Percentiles rank a stretch among this genome's conserved stretches.
Evolutionary conservation across 92 coral and sea anemone genomes (phyloP).

Genomic region (Epizoanthus illoricatus): DNA sequence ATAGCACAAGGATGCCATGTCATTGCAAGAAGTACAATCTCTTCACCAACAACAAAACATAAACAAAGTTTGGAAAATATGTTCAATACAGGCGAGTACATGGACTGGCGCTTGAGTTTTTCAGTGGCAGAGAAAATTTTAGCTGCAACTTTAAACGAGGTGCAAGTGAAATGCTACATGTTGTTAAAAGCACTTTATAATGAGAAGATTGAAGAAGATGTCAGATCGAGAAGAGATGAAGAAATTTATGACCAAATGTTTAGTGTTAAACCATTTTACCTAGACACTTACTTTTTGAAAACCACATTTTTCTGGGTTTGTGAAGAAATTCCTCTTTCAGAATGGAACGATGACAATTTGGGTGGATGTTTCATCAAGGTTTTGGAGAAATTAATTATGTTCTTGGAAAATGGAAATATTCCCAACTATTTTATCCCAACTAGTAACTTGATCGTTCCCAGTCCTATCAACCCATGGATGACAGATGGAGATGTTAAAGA

Average conservation of each 20-base stretch:
- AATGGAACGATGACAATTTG: constrained; percentile 33
- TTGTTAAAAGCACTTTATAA: not conserved
- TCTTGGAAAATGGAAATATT: not conserved
- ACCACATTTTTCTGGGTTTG: constrained; percentile 31
- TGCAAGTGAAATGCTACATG: constrained; percentile 29
- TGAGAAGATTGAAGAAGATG: not conserved
- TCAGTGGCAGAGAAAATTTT: constrained; percentile 18
- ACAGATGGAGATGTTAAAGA: not conserved
- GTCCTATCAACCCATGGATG: not conserved
- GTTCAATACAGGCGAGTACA: not conserved
- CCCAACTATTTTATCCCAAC: constrained; percentile 15
- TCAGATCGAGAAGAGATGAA: not conserved
- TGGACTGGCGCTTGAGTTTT: constrained; percentile 32
- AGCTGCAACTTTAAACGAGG: not conserved
- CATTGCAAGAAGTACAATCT: not conserved
- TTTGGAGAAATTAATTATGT: not conserved
- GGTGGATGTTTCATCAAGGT: constrained; percentile 18
- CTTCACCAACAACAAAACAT: not conserved
- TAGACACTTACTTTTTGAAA: not conserved
- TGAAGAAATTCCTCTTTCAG: constrained; percentile 14
- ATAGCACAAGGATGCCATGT: constrained; percentile 11
- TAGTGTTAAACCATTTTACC: not conserved
- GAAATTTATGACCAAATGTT: not conserved
- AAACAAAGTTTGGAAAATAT: not conserved
- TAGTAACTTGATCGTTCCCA: not conserved